These are phyloP conservation scores for Phylloscopus trochiloides DNA, from an alignment of 2,113 vertebrate genomes.

Conservation along the genomic window DNA sequence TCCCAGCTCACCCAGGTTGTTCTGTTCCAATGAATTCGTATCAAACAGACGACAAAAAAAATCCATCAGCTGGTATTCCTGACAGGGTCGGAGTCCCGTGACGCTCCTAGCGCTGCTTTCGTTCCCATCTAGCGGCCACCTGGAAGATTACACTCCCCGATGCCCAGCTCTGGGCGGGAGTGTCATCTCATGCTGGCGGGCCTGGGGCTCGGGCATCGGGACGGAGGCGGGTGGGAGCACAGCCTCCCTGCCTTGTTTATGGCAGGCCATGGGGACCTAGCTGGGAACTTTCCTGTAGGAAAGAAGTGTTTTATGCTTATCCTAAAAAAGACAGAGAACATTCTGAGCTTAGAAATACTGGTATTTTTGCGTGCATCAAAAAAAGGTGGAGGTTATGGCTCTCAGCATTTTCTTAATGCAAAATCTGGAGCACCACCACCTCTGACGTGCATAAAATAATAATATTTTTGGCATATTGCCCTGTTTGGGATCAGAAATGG, in stretches of 20 bases:
- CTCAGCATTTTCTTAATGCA: not conserved
- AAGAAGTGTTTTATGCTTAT: not conserved
- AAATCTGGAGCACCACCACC: not conserved
- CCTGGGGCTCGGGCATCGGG: rapidly evolving
- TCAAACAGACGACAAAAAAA: not conserved
- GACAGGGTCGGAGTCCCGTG: rapidly evolving
- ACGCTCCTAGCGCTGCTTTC: not conserved
- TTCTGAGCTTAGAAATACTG: not conserved
- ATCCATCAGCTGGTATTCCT: rapidly evolving
- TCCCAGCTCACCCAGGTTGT: not conserved
- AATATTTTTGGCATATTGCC: rapidly evolving
- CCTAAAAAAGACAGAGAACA: not conserved
- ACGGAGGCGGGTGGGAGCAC: not conserved
- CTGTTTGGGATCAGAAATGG: not conserved
- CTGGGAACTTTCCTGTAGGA: not conserved
- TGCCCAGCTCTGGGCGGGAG: rapidly evolving
- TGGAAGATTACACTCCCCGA: not conserved
- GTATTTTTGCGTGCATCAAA: not conserved
- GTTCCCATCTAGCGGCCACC: slow-evolving; percentile 18
- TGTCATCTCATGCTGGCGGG: rapidly evolving
- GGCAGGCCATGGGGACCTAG: not conserved
- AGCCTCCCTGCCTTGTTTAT: not conserved
- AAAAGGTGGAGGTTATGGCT: not conserved
- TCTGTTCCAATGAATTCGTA: not conserved
- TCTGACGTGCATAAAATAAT: not conserved